Base-by-base conservation (phyloP, 2,797 vertebrate species). In the Muscicapa comitata region DNA sequence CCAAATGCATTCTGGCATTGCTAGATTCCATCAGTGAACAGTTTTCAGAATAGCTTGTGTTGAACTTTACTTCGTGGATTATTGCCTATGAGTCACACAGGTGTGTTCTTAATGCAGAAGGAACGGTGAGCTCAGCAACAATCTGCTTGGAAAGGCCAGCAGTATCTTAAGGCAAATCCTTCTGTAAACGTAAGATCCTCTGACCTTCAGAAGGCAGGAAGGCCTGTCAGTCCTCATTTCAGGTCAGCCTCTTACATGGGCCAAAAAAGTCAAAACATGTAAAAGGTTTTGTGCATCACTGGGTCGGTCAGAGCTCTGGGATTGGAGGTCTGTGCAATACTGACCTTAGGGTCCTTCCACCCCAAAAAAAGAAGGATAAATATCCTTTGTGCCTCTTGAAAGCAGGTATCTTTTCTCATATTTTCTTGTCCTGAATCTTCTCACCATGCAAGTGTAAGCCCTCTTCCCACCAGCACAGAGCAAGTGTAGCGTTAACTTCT, bases 131-230 rank as follows among this genome's bases (percentile, higher is more conserved):
- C 63, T 86, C 13, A 28, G 77, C 57, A 93, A 72, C 65, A 54
- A 91, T 82, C 90, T 75, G 50, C 87, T 89, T 94, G 76, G 87
- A 98, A 98, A 98, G 98, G 98, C 98, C 97, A 95, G 75, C 90
- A 93, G 72, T 95, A 95, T 97, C 98, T 97, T 97, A 93, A 85
- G 98, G 98, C 96, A 33, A 96, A 96, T 97, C 92, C 86, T 94
- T 96, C 96, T 92, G 89, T 89, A 97, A 97, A 97, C 94, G 97
- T 95, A 96, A 96, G 94, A 98, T 95, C 87, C 96, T 80, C 94
- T 96, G 85, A 83, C 82, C 94, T 97, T 97, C 90, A 83, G 87
- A 54, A 86, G 86, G 87, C 58, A 87, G 45, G 50, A 94, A 96
- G 71, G 83, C 71, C 85, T 97, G 96, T 98, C 98, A 98, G 90